Base-by-base conservation (phyloP, 1,140 invertebrate species). In the Octopus sinensis region DNA sequence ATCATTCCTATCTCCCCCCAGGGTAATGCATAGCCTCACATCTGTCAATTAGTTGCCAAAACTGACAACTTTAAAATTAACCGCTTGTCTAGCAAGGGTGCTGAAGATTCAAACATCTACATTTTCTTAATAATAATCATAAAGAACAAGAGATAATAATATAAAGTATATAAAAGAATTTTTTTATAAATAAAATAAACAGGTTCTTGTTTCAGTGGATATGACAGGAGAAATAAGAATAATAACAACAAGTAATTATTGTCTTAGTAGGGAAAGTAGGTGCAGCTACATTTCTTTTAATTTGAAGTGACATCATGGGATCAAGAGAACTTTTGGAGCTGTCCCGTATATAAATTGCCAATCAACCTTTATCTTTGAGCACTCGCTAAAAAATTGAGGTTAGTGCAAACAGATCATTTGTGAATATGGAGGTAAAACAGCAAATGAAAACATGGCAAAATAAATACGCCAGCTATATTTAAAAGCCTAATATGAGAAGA, bases 1-100 rank as follows among this genome's bases (percentile, higher is more conserved):
- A 7, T 77, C 10, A 10, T 30, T 77, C 52, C 76, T 77, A 77
- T 73, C 76, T 52, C 52, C 30, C 75, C 76, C 76, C 76, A 77
- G 76, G 76, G 76, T 77, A 9, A n/a, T 77, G 52, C 76, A 77
- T 77, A 77, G 52, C 76, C 76, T 77, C 76, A 77, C 76, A 77
- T 77, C 17, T 52, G 76, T 77, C 76, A 77, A 77, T 13, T 51
- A 77, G 52, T 51, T 77, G 23, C 76, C 17, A 51, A 51, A 77
- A 68, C 12, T 68, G 62, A 13, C 12, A 68, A 68, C 62, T 43
- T 43, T 43, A 43, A 43, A 43, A 43, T 43, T 43, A 43, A 43
- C 30, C 30, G 30, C 30, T 43, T 43, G 30, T 43, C 30, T 43
- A 43, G 30, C 30, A 43, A 43, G 30, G 30, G n/a, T 13, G 62